Percentiles rank a stretch among this genome's conserved stretches.
Conservation (phyloP, 2,888 invertebrate species). For the Arge pagana region DNA sequence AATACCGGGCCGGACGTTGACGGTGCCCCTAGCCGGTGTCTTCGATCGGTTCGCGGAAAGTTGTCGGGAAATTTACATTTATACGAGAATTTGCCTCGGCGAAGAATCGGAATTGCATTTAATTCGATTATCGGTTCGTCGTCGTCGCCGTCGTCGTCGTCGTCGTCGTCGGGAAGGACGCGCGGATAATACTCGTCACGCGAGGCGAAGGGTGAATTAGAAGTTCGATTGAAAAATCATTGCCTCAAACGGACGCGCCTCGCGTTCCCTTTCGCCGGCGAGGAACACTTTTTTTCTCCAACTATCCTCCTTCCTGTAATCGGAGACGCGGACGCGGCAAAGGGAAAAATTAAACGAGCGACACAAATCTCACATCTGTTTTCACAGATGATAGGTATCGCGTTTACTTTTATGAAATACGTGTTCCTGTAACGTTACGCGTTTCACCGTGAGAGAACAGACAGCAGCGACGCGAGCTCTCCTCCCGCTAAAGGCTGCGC, state of each 20-base stretch:
- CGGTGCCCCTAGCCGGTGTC: too few species aligned
- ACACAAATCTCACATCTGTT: conserved; percentile 29
- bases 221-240: too few species aligned
- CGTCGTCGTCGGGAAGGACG: too few species aligned
- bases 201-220: too few species aligned
- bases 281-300: too few species aligned
- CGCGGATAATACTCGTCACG: too few species aligned
- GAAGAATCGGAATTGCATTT: conserved; percentile 14
- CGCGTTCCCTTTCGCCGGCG: too few species aligned
- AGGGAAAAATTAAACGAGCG: background rate
- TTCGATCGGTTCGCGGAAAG: conserved; percentile 17
- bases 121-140: conserved; percentile 17
- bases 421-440: conserved; percentile 22
- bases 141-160: too few species aligned
- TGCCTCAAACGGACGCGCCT: too few species aligned
- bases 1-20: too few species aligned
- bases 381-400: conserved; percentile 35
- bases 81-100: conserved; percentile 13
- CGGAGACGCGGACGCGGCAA: conserved; percentile 34
- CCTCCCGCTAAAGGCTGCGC: too few species aligned
- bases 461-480: background rate
- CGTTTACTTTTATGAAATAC: conserved; percentile 22
- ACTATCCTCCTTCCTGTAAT: conserved; percentile 30
- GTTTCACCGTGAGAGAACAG: background rate
- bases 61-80: conserved; percentile 14